A percentile compares a stretch with the other conserved stretches of the same genome.
These are phyloP conservation scores for Lethenteron reissneri DNA, from an alignment of 2,113 vertebrate species.

Conservation along the genomic window DNA sequence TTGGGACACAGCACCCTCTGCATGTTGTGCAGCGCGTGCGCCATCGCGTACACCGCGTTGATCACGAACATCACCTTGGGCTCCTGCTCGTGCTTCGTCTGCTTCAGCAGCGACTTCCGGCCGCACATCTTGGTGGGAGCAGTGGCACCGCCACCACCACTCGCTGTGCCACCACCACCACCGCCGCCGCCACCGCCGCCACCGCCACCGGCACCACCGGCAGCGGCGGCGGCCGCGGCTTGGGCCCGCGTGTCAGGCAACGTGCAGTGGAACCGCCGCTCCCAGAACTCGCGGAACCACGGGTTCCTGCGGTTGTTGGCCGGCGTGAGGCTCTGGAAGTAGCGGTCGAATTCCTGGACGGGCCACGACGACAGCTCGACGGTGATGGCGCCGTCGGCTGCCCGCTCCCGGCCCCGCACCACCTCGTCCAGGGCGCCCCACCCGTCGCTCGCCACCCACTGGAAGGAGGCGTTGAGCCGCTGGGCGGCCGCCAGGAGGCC, in stretches of 20 bases:
- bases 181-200: too few relatives aligned
- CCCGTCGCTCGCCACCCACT: constrained; percentile 90
- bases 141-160: too few relatives aligned
- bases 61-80: constrained; percentile 99
- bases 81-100: constrained; percentile 65
- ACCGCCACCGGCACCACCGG: too few relatives aligned
- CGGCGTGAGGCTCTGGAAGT: constrained; percentile 65
- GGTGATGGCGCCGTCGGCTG: constrained; percentile 75
- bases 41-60: constrained; percentile 87
- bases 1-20: constrained; percentile 68
- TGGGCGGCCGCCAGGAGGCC: constrained; percentile 71
- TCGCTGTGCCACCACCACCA: too few relatives aligned
- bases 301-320: constrained; percentile 65
- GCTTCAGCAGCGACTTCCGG: too few relatives aligned
- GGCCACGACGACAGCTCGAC: constrained; percentile 74
- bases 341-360: constrained; percentile 56
- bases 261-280: constrained; percentile 84
- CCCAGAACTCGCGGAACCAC: constrained; percentile 95
- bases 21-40: constrained; percentile 71
- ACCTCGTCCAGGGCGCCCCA: constrained; percentile 96
- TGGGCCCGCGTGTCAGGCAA: constrained; percentile 20
- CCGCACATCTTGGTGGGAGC: too few relatives aligned
- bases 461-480: constrained; percentile 69
- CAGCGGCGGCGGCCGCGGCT: constrained; percentile 21
- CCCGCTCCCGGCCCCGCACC: constrained; percentile 65